Evolutionary conservation across 1,140 invertebrate species (phyloP).

Genomic region (Drosophila burlai): DNA sequence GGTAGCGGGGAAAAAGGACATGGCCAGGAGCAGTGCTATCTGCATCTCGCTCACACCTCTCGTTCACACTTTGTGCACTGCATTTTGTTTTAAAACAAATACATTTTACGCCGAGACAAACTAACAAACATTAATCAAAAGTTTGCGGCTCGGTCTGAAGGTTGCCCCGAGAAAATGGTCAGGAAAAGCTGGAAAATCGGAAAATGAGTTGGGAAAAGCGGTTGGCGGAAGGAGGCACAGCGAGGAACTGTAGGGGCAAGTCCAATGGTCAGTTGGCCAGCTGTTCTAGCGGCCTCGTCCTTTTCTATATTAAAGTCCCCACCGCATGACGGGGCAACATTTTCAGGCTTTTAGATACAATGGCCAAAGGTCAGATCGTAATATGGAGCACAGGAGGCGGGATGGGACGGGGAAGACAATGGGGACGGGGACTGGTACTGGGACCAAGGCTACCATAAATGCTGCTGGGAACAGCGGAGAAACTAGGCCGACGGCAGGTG

Average conservation of each 20-base stretch:
- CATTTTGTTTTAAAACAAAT: constrained; percentile 80
- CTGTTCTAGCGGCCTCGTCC: constrained; percentile 41
- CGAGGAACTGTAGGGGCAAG: background rate
- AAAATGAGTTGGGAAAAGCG: constrained; percentile 26
- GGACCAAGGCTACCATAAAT: constrained; percentile 9
- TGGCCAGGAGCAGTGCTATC: constrained; percentile 30
- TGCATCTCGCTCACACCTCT: constrained; percentile 37
- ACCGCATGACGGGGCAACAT: constrained; percentile 50
- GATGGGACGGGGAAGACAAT: background rate
- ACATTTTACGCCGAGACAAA: constrained; percentile 71
- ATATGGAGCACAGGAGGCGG: constrained; percentile 34
- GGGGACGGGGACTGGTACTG: background rate
- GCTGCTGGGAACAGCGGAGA: constrained; percentile 29
- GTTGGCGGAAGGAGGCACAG: background rate
- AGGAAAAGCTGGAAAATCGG: constrained; percentile 27
- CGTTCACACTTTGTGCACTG: constrained; percentile 49
- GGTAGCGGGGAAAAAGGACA: constrained; percentile 4
- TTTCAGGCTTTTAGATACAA: constrained; percentile 60
- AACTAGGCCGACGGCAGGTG: constrained; percentile 58
- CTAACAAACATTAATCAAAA: constrained; percentile 82
- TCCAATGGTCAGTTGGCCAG: constrained; percentile 40
- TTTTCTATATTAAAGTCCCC: constrained; percentile 54
- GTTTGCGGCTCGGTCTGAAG: constrained; percentile 65
- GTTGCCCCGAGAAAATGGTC: constrained; percentile 53
- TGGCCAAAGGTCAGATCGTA: constrained; percentile 57